A percentile compares a stretch with the other conserved stretches of the same genome.
These are phyloP conservation scores for Drosophila imparisetae DNA, from an alignment of 2,888 invertebrate genomes.

Conservation along the genomic window DNA sequence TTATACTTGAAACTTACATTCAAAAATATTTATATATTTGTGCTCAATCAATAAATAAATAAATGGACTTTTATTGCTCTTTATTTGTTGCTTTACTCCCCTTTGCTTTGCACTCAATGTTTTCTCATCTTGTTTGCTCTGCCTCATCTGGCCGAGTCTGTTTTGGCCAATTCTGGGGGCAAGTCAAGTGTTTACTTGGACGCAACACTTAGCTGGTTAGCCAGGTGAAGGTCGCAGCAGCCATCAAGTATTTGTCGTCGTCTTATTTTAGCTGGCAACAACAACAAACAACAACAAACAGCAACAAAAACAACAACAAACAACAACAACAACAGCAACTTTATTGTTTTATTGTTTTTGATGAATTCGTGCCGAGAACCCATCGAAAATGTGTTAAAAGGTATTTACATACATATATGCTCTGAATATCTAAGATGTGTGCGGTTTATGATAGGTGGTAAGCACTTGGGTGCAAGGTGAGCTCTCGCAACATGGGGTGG, in stretches of 20 bases:
- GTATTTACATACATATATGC: not conserved
- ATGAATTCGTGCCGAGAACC: not conserved
- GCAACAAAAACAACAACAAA: conserved; percentile 19
- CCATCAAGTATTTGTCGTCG: conserved; percentile 53
- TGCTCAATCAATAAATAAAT: too few relatives aligned
- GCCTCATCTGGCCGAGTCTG: not conserved
- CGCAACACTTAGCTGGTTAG: conserved; percentile 13
- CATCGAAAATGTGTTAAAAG: not conserved
- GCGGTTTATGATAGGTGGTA: not conserved
- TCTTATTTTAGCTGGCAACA: conserved; percentile 15
- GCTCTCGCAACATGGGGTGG: not conserved
- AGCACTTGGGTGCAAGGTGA: conserved; percentile 33
- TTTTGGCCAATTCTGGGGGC: conserved; percentile 4
- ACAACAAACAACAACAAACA: conserved; percentile 27
- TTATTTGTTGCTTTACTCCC: not conserved
- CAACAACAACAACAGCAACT: conserved; percentile 7
- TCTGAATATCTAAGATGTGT: not conserved
- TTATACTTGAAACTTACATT: too few relatives aligned
- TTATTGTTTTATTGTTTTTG: not conserved
- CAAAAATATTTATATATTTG: too few relatives aligned
- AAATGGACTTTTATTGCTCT: too few relatives aligned
- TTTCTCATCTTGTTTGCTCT: not conserved
- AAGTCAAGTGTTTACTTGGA: conserved; percentile 20
- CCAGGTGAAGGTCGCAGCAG: conserved; percentile 59
- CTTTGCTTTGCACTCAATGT: not conserved